phyloP scores from a whole-genome alignment of 2,797 vertebrate species.

The Melanotaenia maccullochi region DNA sequence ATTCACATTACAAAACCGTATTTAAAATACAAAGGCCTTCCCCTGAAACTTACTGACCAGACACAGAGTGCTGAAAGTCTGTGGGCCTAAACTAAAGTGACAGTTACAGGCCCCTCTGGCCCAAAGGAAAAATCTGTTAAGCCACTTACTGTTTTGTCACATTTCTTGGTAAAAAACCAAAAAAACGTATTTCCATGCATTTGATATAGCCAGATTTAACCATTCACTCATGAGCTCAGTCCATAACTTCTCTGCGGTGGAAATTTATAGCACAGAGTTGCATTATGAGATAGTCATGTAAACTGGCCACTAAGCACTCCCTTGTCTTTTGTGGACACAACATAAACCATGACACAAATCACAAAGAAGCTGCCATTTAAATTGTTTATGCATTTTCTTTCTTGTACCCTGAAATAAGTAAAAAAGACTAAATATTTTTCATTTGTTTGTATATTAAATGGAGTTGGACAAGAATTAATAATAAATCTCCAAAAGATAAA shows the following conservation, averaged over 20 bases:
- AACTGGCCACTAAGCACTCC: conserved; percentile 54
- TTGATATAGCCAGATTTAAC: conserved; percentile 81
- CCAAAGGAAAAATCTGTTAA: conserved; percentile 78
- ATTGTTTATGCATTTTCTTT: conserved; percentile 59
- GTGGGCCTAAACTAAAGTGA: conserved; percentile 85
- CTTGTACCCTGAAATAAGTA: conserved; percentile 40
- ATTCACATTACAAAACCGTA: conserved; percentile 55
- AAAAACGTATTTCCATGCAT: conserved; percentile 81
- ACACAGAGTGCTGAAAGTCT: conserved; percentile 73
- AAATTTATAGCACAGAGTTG: conserved; percentile 71
- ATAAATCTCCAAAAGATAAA: background rate
- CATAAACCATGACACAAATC: conserved; percentile 72
- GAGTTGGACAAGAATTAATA: conserved; percentile 9
- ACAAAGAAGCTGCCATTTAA: conserved; percentile 61
- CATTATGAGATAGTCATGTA: conserved; percentile 73
- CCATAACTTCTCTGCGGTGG: conserved; percentile 72
- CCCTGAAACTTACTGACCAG: conserved; percentile 79
- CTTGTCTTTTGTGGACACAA: conserved; percentile 67
- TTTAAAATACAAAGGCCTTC: conserved; percentile 73
- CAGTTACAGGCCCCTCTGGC: conserved; percentile 85
- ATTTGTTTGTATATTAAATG: conserved; percentile 28
- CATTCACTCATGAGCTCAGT: conserved; percentile 68
- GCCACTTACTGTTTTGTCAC: conserved; percentile 89
- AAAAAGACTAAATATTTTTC: conserved; percentile 40
- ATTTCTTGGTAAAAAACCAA: conserved; percentile 83